Evolutionary conservation across 1,140 invertebrate species (phyloP).

Genomic region (Drusus annulatus): DNA sequence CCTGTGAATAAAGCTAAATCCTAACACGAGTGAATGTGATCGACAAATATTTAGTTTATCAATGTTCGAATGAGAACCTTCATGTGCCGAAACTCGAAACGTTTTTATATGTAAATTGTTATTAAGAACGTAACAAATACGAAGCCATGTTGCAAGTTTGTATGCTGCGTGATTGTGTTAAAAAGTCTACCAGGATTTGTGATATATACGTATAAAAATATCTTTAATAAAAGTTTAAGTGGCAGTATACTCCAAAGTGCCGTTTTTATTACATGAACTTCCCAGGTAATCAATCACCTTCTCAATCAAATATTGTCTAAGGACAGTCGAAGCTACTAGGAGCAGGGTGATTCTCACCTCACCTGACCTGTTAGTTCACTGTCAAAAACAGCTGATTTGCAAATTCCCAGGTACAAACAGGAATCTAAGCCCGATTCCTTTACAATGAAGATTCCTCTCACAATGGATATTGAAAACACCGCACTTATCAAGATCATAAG

Average conservation of each 20-base stretch:
- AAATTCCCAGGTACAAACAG: not conserved
- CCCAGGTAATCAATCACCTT: slow-evolving; percentile 63
- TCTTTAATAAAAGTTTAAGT: slow-evolving; percentile 74
- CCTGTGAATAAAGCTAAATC: slow-evolving; percentile 48
- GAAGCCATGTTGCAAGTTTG: slow-evolving; percentile 68
- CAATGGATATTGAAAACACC: not conserved
- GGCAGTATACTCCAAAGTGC: slow-evolving; percentile 68
- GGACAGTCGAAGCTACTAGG: not conserved
- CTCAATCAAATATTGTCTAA: slow-evolving; percentile 19
- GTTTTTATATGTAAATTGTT: slow-evolving; percentile 62
- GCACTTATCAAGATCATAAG: too few relatives aligned
- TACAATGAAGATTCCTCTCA: too few relatives aligned
- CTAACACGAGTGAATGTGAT: slow-evolving; percentile 45
- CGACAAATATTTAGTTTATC: slow-evolving; percentile 10
- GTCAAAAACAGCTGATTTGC: slow-evolving; percentile 23
- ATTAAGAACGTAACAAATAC: slow-evolving; percentile 69
- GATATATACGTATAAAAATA: slow-evolving; percentile 74
- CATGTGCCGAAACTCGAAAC: slow-evolving; percentile 46
- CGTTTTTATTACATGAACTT: slow-evolving; percentile 68
- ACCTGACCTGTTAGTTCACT: slow-evolving; percentile 13
- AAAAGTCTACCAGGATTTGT: slow-evolving; percentile 74
- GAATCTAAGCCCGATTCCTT: too few relatives aligned
- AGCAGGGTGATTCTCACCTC: not conserved
- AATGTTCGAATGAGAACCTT: slow-evolving; percentile 40
- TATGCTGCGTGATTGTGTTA: slow-evolving; percentile 72